These are phyloP conservation scores for Cephus runcator DNA, from an alignment of 2,888 invertebrate genomes.

Conservation along the genomic window DNA sequence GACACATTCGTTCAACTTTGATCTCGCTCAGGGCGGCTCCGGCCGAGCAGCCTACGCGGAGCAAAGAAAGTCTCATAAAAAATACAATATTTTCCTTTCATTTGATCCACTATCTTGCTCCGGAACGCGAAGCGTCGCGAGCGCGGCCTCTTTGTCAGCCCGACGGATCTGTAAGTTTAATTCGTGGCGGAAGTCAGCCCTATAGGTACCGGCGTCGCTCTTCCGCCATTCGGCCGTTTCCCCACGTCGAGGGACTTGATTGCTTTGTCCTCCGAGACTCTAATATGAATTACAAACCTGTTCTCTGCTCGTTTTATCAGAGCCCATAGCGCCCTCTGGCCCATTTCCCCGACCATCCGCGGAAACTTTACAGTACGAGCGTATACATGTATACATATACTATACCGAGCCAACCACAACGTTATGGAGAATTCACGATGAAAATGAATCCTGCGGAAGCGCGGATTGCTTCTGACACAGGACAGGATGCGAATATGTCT, in stretches of 20 bases:
- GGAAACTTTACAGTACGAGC: neutral
- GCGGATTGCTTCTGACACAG: neutral
- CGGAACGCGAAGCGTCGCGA: neutral
- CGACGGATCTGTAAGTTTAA: conserved; percentile 46
- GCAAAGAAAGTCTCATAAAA: conserved; percentile 21
- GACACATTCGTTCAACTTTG: conserved; percentile 19
- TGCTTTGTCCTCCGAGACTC: conserved; percentile 41
- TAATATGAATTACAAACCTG: conserved; percentile 45
- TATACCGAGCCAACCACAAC: neutral
- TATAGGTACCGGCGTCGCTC: too few relatives aligned
- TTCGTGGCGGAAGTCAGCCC: conserved; percentile 36
- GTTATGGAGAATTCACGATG: neutral
- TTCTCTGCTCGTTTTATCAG: conserved; percentile 5
- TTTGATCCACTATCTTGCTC: conserved; percentile 17
- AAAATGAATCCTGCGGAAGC: neutral
- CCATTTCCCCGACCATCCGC: neutral
- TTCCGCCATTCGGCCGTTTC: neutral
- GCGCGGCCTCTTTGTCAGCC: conserved; percentile 23
- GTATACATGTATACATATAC: neutral
- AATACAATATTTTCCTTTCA: conserved; percentile 29
- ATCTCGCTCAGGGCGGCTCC: conserved; percentile 4
- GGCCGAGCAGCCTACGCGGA: neutral
- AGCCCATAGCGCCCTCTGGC: neutral
- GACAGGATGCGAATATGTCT: neutral
- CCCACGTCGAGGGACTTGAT: conserved; percentile 32